Conservation (phyloP, 2,888 invertebrate genomes). For the Corbicula japonica region DNA sequence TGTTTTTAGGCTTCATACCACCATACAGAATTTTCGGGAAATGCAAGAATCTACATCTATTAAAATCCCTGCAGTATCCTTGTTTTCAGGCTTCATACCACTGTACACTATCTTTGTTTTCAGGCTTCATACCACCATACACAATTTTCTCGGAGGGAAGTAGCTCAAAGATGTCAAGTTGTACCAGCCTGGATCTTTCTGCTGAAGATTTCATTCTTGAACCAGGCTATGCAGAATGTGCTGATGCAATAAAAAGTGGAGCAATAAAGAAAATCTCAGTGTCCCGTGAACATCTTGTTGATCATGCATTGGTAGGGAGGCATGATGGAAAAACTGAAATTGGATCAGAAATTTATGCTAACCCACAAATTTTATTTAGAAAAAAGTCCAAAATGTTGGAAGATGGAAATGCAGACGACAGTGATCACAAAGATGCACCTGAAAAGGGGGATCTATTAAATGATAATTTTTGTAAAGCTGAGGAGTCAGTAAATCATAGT, state of each 20-base stretch:
- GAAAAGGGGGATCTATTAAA: neutral
- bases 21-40: conserved; percentile 40
- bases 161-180: conserved; percentile 65
- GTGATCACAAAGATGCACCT: neutral
- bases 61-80: too few relatives aligned
- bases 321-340: conserved; percentile 33
- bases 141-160: conserved; percentile 55
- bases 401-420: conserved; percentile 28
- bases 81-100: conserved; percentile 47
- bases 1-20: conserved; percentile 47
- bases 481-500: conserved; percentile 5
- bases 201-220: conserved; percentile 58
- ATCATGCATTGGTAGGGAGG: conserved; percentile 4
- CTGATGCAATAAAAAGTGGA: conserved; percentile 62
- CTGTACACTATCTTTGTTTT: conserved; percentile 29
- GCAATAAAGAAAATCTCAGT: conserved; percentile 63
- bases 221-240: conserved; percentile 67
- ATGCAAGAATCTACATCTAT: too few relatives aligned
- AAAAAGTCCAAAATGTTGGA: conserved; percentile 68
- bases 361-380: conserved; percentile 74
- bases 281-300: conserved; percentile 57
- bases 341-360: conserved; percentile 74
- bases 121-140: conserved; percentile 53
- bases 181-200: conserved; percentile 58
- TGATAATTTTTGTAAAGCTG: neutral